Percentiles rank a stretch among this genome's conserved stretches.
Evolutionary conservation across 2,113 vertebrate species (phyloP).

Genomic region (Caretta caretta): DNA sequence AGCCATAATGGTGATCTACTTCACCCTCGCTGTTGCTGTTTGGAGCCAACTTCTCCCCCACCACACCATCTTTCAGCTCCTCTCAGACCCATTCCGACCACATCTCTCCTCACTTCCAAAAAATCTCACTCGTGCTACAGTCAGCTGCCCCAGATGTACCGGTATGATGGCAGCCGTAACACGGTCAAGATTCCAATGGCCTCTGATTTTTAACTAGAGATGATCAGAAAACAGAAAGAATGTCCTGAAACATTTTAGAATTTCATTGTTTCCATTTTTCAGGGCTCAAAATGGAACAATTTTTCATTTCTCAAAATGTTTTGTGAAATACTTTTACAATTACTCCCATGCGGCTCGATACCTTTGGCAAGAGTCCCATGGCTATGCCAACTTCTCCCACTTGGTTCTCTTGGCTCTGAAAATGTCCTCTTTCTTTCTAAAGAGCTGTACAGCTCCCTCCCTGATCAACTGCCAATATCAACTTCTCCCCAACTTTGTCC

Average conservation of each 20-base stretch:
- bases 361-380: neutral
- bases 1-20: neutral
- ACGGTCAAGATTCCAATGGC: neutral
- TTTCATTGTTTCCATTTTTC: neutral
- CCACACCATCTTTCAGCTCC: neutral
- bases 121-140: neutral
- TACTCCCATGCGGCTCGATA: neutral
- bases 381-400: neutral
- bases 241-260: neutral
- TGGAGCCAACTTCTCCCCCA: neutral
- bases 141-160: neutral
- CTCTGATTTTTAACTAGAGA: neutral
- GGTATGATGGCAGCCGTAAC: neutral
- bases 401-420: neutral
- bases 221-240: neutral
- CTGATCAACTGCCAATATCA: neutral
- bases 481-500: neutral
- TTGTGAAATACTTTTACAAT: neutral
- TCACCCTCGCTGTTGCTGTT: neutral
- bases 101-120: neutral
- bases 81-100: neutral
- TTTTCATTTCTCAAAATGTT: neutral
- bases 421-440: neutral
- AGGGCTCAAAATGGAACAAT: neutral
- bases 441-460: neutral